A percentile compares a stretch with the other conserved stretches of the same genome.
phyloP scores from a whole-genome alignment of 2,113 vertebrate genomes.

The Myocastor coypus region DNA sequence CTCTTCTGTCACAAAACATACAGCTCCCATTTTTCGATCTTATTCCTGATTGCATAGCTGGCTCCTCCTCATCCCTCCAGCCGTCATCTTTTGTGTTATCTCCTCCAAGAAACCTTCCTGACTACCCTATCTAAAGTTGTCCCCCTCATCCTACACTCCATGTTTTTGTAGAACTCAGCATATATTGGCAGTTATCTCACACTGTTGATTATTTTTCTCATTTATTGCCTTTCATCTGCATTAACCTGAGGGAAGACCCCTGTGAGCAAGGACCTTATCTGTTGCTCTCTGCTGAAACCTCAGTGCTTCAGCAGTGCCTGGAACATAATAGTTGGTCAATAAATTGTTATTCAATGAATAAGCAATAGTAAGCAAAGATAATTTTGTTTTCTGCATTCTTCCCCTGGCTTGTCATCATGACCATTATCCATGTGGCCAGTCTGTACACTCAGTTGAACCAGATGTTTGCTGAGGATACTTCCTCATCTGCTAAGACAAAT shows the following conservation, averaged over 20 bases:
- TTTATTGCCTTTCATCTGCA: background rate
- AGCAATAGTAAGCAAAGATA: background rate
- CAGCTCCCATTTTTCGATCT: background rate
- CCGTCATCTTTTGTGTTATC: background rate
- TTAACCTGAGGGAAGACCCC: background rate
- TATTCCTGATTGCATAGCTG: background rate
- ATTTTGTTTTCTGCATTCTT: slow-evolving; percentile 15
- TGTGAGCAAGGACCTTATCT: background rate
- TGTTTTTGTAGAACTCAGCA: background rate
- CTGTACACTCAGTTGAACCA: slow-evolving; percentile 17
- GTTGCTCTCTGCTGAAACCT: background rate
- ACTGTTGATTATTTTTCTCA: background rate
- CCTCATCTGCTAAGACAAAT: background rate
- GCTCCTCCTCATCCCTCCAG: background rate
- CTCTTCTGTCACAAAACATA: background rate
- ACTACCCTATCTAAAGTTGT: background rate
- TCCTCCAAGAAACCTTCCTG: background rate
- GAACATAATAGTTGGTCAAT: background rate
- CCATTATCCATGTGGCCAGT: background rate
- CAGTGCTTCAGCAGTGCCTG: background rate
- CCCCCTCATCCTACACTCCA: rapidly evolving
- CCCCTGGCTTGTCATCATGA: background rate
- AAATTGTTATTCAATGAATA: slow-evolving; percentile 17
- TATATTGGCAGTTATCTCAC: background rate
- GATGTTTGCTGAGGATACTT: background rate